A percentile compares a stretch with the other conserved stretches of the same genome.
Evolutionary conservation across 2,888 invertebrate genomes (phyloP).

Genomic region (Pyralis farinalis): DNA sequence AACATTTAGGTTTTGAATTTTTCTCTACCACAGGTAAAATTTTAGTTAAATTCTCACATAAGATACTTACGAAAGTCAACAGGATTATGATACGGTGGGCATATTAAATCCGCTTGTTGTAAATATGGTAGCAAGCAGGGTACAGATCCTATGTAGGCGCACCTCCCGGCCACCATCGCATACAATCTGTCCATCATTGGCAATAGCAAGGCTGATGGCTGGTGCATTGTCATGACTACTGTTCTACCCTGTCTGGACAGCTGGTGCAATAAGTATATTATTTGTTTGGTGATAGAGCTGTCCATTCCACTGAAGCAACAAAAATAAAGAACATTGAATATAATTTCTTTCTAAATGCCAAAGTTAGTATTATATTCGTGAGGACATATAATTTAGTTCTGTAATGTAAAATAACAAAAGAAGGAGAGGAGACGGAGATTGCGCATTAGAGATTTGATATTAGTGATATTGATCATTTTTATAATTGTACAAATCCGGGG

Average conservation of each 20-base stretch:
- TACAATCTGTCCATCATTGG: conserved; percentile 95
- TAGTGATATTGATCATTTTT: no score
- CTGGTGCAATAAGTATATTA: conserved; percentile 89
- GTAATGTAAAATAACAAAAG: no score
- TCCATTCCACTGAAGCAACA: conserved; percentile 67
- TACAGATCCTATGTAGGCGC: conserved; percentile 90
- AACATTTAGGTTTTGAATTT: no score
- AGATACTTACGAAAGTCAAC: conserved; percentile 90
- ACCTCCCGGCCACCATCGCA: conserved; percentile 89
- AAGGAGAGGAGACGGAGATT: no score
- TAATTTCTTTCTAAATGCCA: no score
- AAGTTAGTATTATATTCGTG: no score
- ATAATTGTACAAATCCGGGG: no score
- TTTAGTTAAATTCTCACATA: no score
- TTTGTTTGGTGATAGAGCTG: conserved; percentile 88
- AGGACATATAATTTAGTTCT: no score
- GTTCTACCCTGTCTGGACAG: conserved; percentile 92
- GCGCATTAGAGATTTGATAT: no score
- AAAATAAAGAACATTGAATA: no score
- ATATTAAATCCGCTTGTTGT: conserved; percentile 84
- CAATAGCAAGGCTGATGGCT: conserved; percentile 92
- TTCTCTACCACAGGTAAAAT: no score
- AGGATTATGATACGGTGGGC: conserved; percentile 95
- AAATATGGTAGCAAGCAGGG: conserved; percentile 89
- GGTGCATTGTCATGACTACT: conserved; percentile 94